Percentiles rank a stretch among this genome's conserved stretches.
Conservation (phyloP, 2,113 vertebrate genomes). For the rabbit (Oryctolagus cuniculus) region DNA sequence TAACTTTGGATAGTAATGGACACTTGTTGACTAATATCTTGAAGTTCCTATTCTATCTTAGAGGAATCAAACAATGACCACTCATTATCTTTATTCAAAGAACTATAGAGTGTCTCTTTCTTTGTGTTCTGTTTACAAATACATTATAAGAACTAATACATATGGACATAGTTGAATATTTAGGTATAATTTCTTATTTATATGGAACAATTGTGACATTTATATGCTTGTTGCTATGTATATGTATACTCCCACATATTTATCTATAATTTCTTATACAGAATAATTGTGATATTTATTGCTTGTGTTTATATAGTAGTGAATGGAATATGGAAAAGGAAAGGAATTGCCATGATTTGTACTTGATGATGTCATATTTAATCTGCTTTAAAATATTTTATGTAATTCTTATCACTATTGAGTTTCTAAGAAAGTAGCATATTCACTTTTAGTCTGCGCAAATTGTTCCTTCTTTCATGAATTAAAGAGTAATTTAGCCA, state of each 20-base stretch:
- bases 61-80: neutral
- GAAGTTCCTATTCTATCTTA: slow-evolving; percentile 32
- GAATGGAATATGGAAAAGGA: neutral
- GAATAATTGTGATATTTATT: neutral
- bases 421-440: neutral
- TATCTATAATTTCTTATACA: neutral
- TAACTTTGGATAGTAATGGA: slow-evolving; percentile 34
- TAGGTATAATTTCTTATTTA: neutral
- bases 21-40: slow-evolving; percentile 46
- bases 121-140: slow-evolving; percentile 35
- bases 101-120: neutral
- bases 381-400: neutral
- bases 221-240: neutral
- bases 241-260: neutral
- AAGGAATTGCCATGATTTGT: neutral
- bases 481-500: neutral
- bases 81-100: slow-evolving; percentile 31
- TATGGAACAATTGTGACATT: neutral
- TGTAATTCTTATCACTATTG: neutral
- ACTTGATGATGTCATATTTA: neutral
- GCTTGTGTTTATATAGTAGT: neutral
- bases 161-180: neutral
- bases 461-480: neutral
- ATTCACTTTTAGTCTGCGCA: neutral
- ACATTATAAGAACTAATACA: neutral